These are phyloP conservation scores for Yponomeuta malinellus DNA, from an alignment of 2,888 invertebrate genomes.

Conservation along the genomic window DNA sequence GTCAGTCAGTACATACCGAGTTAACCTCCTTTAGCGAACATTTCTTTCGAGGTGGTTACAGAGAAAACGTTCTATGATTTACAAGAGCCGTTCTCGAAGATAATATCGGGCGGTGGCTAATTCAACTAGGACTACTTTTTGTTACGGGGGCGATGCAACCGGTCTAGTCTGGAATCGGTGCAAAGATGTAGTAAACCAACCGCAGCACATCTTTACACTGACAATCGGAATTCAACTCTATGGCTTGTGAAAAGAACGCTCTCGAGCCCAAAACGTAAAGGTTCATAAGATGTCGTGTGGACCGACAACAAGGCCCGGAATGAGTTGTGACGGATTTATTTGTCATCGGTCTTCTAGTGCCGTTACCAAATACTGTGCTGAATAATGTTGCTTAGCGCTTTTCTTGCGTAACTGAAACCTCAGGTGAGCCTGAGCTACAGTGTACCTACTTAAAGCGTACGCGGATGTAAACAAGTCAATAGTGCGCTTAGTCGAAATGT, in stretches of 20 bases:
- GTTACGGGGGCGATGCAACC: conserved; percentile 41
- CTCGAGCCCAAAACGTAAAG: too few relatives aligned
- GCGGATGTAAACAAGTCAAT: too few relatives aligned
- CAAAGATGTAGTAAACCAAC: not conserved
- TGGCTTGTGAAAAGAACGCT: too few relatives aligned
- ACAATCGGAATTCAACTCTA: too few relatives aligned
- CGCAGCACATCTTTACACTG: too few relatives aligned
- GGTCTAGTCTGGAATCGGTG: conserved; percentile 24
- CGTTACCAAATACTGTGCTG: not conserved
- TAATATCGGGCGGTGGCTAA: conserved; percentile 47
- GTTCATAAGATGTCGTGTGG: too few relatives aligned
- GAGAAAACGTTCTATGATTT: conserved; percentile 46
- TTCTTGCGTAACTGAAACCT: too few relatives aligned
- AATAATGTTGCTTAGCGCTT: not conserved
- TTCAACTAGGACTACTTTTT: conserved; percentile 49
- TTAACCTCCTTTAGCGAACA: not conserved
- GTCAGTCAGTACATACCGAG: not conserved
- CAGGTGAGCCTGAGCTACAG: too few relatives aligned
- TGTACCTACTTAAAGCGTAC: too few relatives aligned
- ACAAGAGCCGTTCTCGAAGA: conserved; percentile 31
- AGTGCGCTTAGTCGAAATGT: too few relatives aligned
- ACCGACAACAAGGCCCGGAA: not conserved
- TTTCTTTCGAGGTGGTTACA: conserved; percentile 17
- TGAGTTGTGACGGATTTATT: not conserved
- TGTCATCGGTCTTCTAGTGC: not conserved